These are phyloP conservation scores for Bombylius discolor DNA, from an alignment of 2,888 invertebrate genomes.

Conservation along the genomic window DNA sequence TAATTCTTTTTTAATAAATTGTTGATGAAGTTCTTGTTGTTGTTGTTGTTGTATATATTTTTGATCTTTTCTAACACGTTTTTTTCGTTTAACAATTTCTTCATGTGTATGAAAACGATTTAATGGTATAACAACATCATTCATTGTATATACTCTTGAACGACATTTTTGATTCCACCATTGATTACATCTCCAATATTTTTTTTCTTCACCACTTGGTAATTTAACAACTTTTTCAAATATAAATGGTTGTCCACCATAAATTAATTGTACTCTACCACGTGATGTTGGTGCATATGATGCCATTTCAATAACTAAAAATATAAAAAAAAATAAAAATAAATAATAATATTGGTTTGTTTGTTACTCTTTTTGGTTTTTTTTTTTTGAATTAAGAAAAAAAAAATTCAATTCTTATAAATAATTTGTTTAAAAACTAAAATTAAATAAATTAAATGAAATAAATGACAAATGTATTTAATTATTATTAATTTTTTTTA, in stretches of 20 bases:
- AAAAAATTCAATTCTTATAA: too few relatives aligned
- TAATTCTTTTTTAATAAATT: neutral
- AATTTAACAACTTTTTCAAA: slow-evolving; percentile 34
- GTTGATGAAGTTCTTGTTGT: neutral
- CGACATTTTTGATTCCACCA: slow-evolving; percentile 39
- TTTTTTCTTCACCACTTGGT: slow-evolving; percentile 30
- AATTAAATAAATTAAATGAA: too few relatives aligned
- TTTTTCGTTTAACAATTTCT: slow-evolving; percentile 35
- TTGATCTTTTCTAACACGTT: slow-evolving; percentile 26
- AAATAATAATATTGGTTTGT: neutral
- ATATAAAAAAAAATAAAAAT: neutral
- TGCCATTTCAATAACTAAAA: slow-evolving; percentile 28
- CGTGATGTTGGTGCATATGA: slow-evolving; percentile 35
- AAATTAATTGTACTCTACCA: slow-evolving; percentile 36
- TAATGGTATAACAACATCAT: slow-evolving; percentile 31
- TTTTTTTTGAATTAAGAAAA: neutral
- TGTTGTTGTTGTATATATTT: neutral
- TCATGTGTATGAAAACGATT: slow-evolving; percentile 37
- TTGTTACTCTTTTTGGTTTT: neutral
- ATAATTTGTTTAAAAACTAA: too few relatives aligned
- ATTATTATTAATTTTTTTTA: too few relatives aligned
- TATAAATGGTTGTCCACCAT: slow-evolving; percentile 36
- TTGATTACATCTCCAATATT: slow-evolving; percentile 37
- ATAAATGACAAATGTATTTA: too few relatives aligned
- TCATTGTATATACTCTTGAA: slow-evolving; percentile 34